Percentiles rank a stretch among this genome's conserved stretches.
phyloP scores from a whole-genome alignment of 2,797 vertebrate genomes.

The Sebastes melanostomus region DNA sequence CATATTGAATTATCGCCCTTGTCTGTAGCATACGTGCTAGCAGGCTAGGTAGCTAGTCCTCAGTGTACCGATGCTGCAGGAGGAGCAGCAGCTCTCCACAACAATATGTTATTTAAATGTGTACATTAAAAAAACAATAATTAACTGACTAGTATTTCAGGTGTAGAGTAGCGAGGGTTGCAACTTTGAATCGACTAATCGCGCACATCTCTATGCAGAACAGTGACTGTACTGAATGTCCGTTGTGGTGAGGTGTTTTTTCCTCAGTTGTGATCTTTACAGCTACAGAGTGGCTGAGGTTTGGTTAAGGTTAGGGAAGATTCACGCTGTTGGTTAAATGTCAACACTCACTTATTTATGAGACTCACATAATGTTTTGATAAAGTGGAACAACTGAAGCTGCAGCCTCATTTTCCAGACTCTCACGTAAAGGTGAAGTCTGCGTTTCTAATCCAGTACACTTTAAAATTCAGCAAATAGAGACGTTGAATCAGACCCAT shows the following conservation, averaged over 20 bases:
- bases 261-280: not conserved
- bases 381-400: too few relatives aligned
- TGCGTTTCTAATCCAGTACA: too few relatives aligned
- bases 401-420: too few relatives aligned
- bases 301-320: too few relatives aligned
- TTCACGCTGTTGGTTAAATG: not conserved
- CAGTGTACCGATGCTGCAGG: too few relatives aligned
- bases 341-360: not conserved
- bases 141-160: not conserved
- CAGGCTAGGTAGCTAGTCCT: too few relatives aligned
- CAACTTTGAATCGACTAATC: not conserved
- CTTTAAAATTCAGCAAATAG: too few relatives aligned
- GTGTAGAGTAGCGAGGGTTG: too few relatives aligned
- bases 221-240: not conserved
- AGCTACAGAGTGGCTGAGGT: not conserved
- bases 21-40: too few relatives aligned
- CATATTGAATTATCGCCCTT: too few relatives aligned
- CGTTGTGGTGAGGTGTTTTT: not conserved
- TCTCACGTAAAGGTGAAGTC: too few relatives aligned
- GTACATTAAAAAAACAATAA: not conserved
- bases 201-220: not conserved
- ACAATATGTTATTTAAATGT: not conserved
- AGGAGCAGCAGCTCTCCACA: fast-evolving
- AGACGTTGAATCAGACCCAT: not conserved
- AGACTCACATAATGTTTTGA: too few relatives aligned